phyloP scores from a whole-genome alignment of 2,797 vertebrate species.

The Masticophis lateralis region DNA sequence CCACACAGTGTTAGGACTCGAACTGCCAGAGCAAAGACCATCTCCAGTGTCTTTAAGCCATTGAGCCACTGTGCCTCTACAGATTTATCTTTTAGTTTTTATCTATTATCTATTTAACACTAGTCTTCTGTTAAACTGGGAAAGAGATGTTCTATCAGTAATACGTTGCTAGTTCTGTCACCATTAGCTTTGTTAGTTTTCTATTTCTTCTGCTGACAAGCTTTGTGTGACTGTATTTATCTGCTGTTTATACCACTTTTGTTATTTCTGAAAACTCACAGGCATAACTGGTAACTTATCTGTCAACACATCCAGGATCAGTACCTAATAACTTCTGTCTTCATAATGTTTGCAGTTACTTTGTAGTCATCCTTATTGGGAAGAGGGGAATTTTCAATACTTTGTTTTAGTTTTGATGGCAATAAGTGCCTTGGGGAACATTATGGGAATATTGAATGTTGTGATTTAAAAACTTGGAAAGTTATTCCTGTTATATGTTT shows the following conservation, averaged over 20 bases:
- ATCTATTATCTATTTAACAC: neutral
- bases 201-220: neutral
- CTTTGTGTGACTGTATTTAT: neutral
- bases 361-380: neutral
- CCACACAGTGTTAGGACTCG: neutral
- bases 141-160: neutral
- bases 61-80: neutral
- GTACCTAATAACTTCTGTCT: neutral
- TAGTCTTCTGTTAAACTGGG: neutral
- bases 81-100: neutral
- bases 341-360: neutral
- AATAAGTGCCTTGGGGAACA: neutral
- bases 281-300: neutral
- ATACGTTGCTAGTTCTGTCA: neutral
- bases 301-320: neutral
- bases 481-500: neutral
- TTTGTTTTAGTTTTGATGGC: neutral
- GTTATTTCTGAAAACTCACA: neutral
- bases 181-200: neutral
- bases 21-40: neutral
- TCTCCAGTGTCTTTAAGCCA: neutral
- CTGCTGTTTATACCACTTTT: neutral
- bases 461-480: neutral
- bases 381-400: neutral
- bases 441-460: neutral